phyloP scores from a whole-genome alignment of 2,797 vertebrate genomes.

The Pachyuromys duprasi region DNA sequence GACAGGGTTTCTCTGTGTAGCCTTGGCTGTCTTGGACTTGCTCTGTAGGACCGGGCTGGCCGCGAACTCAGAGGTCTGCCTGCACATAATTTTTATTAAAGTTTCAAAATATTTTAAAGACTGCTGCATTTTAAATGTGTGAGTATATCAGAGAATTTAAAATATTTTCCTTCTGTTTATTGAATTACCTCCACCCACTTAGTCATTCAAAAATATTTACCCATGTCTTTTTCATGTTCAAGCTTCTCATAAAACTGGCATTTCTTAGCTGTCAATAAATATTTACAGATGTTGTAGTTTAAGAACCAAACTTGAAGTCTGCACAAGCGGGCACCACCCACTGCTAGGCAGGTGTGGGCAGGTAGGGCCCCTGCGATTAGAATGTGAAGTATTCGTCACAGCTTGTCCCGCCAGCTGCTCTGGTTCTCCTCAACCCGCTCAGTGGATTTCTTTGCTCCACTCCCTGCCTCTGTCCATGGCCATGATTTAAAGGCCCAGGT shows the following conservation, averaged over 20 bases:
- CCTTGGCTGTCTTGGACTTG: too few species aligned
- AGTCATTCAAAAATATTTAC: neutral
- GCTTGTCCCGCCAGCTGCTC: slow-evolving; percentile 32
- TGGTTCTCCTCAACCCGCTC: neutral
- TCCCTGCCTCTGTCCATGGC: neutral
- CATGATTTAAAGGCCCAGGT: slow-evolving; percentile 14
- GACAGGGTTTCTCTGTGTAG: too few species aligned
- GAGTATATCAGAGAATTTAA: neutral
- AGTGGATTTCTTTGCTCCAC: neutral
- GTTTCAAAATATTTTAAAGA: neutral
- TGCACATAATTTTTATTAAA: neutral
- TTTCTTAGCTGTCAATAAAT: slow-evolving; percentile 56
- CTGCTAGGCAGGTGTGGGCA: neutral
- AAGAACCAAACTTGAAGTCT: slow-evolving; percentile 8
- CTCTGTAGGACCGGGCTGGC: too few species aligned
- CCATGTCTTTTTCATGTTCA: slow-evolving; percentile 19
- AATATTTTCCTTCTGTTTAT: neutral
- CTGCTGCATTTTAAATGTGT: neutral
- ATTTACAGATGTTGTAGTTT: slow-evolving; percentile 2
- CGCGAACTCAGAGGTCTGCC: too few species aligned
- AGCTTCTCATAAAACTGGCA: slow-evolving; percentile 22
- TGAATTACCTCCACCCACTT: slow-evolving; percentile 31
- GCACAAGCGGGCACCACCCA: neutral
- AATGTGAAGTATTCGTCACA: neutral
- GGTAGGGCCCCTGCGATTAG: neutral